Percentiles rank a stretch among this genome's conserved stretches.
phyloP scores from a whole-genome alignment of 2,888 invertebrate genomes.

The Linhomoeus sp. region DNA sequence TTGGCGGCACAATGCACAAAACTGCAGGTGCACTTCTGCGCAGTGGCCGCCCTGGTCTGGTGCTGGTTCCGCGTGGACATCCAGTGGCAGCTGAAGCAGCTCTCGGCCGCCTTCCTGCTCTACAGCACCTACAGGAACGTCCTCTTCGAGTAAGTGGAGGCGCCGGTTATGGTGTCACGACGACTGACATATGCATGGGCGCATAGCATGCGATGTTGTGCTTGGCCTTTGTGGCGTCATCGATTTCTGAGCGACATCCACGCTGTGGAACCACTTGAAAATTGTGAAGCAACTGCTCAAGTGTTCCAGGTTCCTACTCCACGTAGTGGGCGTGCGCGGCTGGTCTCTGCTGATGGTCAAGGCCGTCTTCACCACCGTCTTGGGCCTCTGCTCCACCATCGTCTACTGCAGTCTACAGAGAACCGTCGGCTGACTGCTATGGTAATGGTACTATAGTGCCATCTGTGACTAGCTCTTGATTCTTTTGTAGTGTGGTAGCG shows the following conservation, averaged over 20 bases:
- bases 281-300: neutral
- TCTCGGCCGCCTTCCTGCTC: too few relatives aligned
- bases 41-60: constrained; percentile 74
- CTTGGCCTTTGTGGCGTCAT: too few relatives aligned
- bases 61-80: constrained; percentile 70
- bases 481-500: too few relatives aligned
- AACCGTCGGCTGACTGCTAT: neutral
- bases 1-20: neutral
- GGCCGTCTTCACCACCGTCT: neutral
- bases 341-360: constrained; percentile 6
- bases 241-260: too few relatives aligned
- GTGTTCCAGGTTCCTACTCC: constrained; percentile 3
- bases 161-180: neutral
- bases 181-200: too few relatives aligned
- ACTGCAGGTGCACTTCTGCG: constrained; percentile 54
- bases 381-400: neutral
- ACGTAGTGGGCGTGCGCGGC: neutral
- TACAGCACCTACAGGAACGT: too few relatives aligned
- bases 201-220: too few relatives aligned
- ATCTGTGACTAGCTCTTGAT: too few relatives aligned
- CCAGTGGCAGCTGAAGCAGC: too few relatives aligned
- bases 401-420: constrained; percentile 2
- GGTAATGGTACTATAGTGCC: too few relatives aligned
- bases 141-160: too few relatives aligned
- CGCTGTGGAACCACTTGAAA: too few relatives aligned